phyloP scores from a whole-genome alignment of 2,113 vertebrate species.

The Saiga tatarica region DNA sequence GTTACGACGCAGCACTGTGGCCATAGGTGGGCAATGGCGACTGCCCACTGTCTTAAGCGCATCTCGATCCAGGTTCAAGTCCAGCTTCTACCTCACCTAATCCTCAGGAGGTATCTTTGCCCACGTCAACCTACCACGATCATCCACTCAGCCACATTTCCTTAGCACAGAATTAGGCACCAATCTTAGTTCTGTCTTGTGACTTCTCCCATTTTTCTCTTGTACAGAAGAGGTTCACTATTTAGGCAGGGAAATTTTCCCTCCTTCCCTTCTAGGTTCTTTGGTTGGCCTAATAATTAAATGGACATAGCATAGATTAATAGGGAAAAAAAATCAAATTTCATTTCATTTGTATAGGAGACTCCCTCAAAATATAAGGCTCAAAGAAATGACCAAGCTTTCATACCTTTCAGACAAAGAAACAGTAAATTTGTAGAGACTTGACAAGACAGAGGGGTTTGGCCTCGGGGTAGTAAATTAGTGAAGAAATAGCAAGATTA shows the following conservation, averaged over 20 bases:
- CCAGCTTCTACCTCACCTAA: background rate
- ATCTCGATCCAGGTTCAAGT: background rate
- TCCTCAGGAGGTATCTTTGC: background rate
- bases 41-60: background rate
- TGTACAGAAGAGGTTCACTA: background rate
- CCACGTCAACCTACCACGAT: background rate
- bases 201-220: background rate
- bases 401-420: background rate
- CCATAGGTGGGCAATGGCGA: background rate
- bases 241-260: background rate
- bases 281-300: background rate
- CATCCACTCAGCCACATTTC: background rate
- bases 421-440: background rate
- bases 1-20: background rate
- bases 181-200: background rate
- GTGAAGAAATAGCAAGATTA: background rate
- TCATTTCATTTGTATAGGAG: background rate
- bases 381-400: background rate
- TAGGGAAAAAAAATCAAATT: background rate
- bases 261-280: background rate
- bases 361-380: background rate
- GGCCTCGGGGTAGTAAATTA: background rate
- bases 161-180: background rate
- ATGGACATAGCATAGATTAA: background rate
- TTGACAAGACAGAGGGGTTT: background rate